phyloP scores from a whole-genome alignment of 1,140 invertebrate species.

The Tenebrio molitor region DNA sequence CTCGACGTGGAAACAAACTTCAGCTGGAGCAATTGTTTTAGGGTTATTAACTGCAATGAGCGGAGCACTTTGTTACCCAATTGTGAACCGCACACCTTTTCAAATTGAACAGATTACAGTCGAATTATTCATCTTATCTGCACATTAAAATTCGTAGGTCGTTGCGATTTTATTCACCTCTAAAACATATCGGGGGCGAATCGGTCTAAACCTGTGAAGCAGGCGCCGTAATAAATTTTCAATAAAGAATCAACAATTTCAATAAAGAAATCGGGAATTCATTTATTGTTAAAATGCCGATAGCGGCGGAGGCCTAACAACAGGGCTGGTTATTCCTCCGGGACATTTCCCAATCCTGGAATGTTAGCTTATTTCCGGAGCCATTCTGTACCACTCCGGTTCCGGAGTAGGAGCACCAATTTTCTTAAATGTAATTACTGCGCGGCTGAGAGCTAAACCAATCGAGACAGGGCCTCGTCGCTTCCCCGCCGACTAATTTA shows the following conservation, averaged over 20 bases:
- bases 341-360: conserved; percentile 49
- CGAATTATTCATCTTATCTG: background rate
- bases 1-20: no score
- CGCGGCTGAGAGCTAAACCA: conserved; percentile 48
- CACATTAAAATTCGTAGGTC: background rate
- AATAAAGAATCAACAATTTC: conserved; percentile 51
- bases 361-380: conserved; percentile 57
- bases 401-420: conserved; percentile 56
- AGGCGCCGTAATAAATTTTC: conserved; percentile 37
- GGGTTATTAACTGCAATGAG: no score
- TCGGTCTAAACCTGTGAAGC: conserved; percentile 13
- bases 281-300: conserved; percentile 55
- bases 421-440: conserved; percentile 60
- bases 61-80: no score
- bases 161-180: background rate
- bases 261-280: conserved; percentile 56
- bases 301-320: conserved; percentile 49
- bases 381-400: conserved; percentile 47
- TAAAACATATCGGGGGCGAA: background rate
- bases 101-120: no score
- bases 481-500: conserved; percentile 49
- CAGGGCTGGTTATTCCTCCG: conserved; percentile 48
- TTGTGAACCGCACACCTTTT: no score
- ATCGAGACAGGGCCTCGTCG: conserved; percentile 53
- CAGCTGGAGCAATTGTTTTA: no score